Conservation (phyloP, 2,888 invertebrate genomes). For the Eudemis profundana region DNA sequence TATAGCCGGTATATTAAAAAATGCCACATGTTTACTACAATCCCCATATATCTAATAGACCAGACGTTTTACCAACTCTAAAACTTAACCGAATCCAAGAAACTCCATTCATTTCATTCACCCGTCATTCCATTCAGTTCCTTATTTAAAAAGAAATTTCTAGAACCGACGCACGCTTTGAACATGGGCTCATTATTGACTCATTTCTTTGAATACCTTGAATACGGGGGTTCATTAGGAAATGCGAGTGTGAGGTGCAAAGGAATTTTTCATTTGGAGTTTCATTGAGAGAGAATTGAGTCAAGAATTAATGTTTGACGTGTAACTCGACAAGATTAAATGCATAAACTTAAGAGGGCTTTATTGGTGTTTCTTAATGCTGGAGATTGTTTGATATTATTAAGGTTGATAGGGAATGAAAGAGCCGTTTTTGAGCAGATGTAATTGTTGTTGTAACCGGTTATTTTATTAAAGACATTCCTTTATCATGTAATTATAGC, state of each 20-base stretch:
- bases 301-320: constrained; percentile 55
- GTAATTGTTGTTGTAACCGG: too few species aligned
- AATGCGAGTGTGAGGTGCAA: constrained; percentile 57
- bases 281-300: constrained; percentile 59
- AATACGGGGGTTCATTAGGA: constrained; percentile 68
- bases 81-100: constrained; percentile 21
- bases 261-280: constrained; percentile 81
- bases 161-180: constrained; percentile 66
- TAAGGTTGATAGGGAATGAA: too few species aligned
- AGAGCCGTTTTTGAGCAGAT: too few species aligned
- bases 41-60: constrained; percentile 1
- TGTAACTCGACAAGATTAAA: constrained; percentile 26
- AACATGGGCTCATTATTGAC: constrained; percentile 71
- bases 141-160: constrained; percentile 66
- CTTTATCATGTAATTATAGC: too few species aligned
- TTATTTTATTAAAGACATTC: too few species aligned
- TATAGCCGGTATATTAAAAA: too few species aligned
- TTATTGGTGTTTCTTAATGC: not conserved
- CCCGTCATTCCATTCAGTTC: constrained; percentile 43
- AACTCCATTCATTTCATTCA: constrained; percentile 39
- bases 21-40: too few species aligned
- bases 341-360: not conserved
- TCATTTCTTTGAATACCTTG: constrained; percentile 59
- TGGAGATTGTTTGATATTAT: too few species aligned
- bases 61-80: constrained; percentile 9